Percentiles rank a stretch among this genome's conserved stretches.
phyloP scores from a whole-genome alignment of 2,797 vertebrate species.

The Siniperca scherzeri region DNA sequence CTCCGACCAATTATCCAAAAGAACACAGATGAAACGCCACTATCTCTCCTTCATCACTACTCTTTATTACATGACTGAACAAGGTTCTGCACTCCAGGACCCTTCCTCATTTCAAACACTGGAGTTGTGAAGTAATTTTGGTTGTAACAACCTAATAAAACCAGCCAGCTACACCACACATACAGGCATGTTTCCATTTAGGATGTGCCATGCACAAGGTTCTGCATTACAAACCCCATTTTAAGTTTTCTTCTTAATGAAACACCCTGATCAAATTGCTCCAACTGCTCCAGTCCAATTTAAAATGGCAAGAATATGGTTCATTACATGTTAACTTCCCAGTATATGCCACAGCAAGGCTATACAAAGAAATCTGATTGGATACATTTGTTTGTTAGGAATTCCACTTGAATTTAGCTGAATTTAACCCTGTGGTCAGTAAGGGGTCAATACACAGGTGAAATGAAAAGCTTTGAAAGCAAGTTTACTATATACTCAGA shows the following conservation, averaged over 20 bases:
- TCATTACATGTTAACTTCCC: neutral
- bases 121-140: neutral
- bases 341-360: neutral
- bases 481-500: neutral
- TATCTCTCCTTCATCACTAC: neutral
- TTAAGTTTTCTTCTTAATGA: neutral
- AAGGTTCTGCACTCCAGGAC: neutral
- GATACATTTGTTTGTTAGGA: neutral
- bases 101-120: neutral
- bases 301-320: neutral
- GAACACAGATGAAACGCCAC: neutral
- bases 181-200: neutral
- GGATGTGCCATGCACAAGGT: neutral
- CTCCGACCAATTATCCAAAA: slow-evolving; percentile 1
- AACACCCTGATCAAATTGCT: neutral
- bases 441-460: neutral
- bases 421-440: neutral
- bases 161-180: neutral
- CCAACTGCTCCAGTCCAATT: neutral
- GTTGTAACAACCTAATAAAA: neutral
- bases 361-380: neutral
- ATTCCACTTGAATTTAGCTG: neutral
- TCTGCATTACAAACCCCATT: neutral
- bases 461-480: neutral
- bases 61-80: neutral